A percentile compares a stretch with the other conserved stretches of the same genome.
Evolutionary conservation across 2,797 vertebrate genomes (phyloP).

Genomic region (Poliocrania exsul): DNA sequence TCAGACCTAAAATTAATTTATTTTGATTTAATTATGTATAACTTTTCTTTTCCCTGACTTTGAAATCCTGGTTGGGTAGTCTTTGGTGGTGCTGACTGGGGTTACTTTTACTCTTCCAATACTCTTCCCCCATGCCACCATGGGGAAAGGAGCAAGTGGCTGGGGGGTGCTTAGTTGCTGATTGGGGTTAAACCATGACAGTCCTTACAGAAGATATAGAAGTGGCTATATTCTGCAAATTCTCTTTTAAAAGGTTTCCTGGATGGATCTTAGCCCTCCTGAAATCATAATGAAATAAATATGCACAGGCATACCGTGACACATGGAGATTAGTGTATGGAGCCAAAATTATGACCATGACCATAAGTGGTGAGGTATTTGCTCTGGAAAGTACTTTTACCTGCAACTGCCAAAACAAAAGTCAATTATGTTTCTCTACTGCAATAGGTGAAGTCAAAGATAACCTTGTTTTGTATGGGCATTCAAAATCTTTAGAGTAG

Average conservation of each 20-base stretch:
- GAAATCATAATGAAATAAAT: background rate
- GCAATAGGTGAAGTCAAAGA: background rate
- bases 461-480: background rate
- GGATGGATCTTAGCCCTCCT: background rate
- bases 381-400: background rate
- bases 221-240: background rate
- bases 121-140: background rate
- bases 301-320: background rate
- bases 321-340: background rate
- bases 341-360: background rate
- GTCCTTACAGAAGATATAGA: background rate
- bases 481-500: background rate
- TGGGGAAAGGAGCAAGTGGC: fast-evolving
- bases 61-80: background rate
- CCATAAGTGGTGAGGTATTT: background rate
- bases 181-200: background rate
- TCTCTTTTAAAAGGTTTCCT: background rate
- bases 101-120: background rate
- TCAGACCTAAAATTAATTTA: background rate
- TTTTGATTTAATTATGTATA: background rate
- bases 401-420: background rate
- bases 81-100: background rate
- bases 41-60: background rate
- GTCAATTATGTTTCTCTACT: background rate
- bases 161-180: background rate